Base-by-base conservation (phyloP, 2,113 vertebrate genomes). In the Pygoscelis adeliae region DNA sequence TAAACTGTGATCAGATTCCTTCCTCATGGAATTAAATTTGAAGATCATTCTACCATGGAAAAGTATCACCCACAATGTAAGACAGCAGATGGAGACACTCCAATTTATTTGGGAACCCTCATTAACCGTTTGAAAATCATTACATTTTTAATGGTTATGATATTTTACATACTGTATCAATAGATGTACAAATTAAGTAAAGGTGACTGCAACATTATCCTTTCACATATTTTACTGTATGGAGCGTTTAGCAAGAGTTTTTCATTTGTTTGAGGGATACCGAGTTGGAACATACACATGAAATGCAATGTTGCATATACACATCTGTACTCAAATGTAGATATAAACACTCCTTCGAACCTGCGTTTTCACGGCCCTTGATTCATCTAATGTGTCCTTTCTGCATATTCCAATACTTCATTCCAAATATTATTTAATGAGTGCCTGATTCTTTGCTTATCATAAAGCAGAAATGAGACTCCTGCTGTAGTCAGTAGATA, bases 1-100 rank as follows among this genome's bases (percentile, higher is more conserved):
- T 98, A 98, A 98, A 96, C 92, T 92, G 80, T 55, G 91, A 98
- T 98, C 98, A 97, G 93, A 87, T 94, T 95, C 82, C 90, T 97
- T 98, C 97, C 91, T 97, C 49, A 3, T 71, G 79, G 96, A 98
- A 98, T 97, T 97, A 97, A 92, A 97, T 96, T 21, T 95, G 90
- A 96, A 97, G 87, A 95, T 91, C 94, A 80, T 69, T 97, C 91
- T 92, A 88, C 93, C 89, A 97, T 87, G 89, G 93, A 94, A 97
- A 97, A 96, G 95, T 93, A 98, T 97, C 84, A 92, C 86, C 93
- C 92, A 71, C 86, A 85, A 83, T 74, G 85, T 69, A 95, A 95
- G 92, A 72, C 10, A 87, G 83, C 95, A 98, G 95, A 98, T 97
- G 96, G 97, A 97, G 93, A 97, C 5, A 29, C 91, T 97, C 94